A percentile compares a stretch with the other conserved stretches of the same genome.
These are phyloP conservation scores for Ormia ochracea DNA, from an alignment of 2,888 invertebrate species.

Conservation along the genomic window DNA sequence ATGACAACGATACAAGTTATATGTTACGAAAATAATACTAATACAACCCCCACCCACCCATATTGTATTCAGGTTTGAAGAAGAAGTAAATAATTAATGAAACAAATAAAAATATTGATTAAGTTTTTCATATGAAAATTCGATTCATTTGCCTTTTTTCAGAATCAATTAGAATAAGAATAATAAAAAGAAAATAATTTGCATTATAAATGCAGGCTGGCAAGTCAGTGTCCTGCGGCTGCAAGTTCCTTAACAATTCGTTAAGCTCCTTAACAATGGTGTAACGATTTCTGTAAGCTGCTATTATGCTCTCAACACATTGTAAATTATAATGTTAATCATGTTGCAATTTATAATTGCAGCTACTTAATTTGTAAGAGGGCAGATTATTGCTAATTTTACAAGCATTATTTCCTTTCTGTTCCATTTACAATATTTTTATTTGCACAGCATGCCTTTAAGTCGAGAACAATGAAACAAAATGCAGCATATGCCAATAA, in stretches of 20 bases:
- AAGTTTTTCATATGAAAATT: too few species aligned
- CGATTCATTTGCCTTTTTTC: too few species aligned
- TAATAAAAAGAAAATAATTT: too few species aligned
- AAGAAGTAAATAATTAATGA: too few species aligned
- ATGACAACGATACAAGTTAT: constrained; percentile 7
- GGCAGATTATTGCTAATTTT: constrained; percentile 1
- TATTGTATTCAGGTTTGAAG: too few species aligned
- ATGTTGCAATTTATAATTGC: constrained; percentile 39
- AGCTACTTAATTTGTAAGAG: constrained; percentile 43
- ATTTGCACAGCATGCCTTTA: constrained; percentile 55
- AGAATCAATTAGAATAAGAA: too few species aligned
- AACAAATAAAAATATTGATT: too few species aligned
- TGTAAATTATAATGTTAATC: background rate
- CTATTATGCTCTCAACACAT: background rate
- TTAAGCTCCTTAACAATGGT: background rate
- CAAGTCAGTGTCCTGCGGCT: too few species aligned
- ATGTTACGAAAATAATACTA: background rate
- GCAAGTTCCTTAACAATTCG: too few species aligned
- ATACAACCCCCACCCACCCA: too few species aligned
- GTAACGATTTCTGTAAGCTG: background rate
- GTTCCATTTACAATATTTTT: constrained; percentile 5
- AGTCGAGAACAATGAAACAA: constrained; percentile 37
- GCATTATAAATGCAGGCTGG: too few species aligned
- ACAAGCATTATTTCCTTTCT: background rate
- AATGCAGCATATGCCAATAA: constrained; percentile 43